These are phyloP conservation scores for Volucella bombylans DNA, from an alignment of 2,888 invertebrate genomes.

Conservation along the genomic window DNA sequence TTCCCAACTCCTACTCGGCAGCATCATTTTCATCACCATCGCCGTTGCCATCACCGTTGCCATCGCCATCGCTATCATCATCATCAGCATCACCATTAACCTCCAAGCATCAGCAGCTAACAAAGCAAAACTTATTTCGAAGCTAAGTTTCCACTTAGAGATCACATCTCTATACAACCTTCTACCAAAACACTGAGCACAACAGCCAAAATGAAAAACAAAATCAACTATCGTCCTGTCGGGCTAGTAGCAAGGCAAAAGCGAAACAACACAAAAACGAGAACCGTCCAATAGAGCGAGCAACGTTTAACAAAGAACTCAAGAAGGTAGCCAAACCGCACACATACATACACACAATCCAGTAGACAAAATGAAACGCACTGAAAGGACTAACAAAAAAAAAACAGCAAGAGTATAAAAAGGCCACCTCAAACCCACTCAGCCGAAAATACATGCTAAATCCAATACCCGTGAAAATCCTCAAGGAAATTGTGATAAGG, in stretches of 20 bases:
- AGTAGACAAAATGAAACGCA: conserved; percentile 11
- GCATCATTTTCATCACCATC: not conserved
- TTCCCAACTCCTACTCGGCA: conserved; percentile 12
- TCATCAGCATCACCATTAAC: conserved; percentile 46
- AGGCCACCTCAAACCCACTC: too few species aligned
- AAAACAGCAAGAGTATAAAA: not conserved
- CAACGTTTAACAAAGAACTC: not conserved
- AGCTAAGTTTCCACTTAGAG: conserved; percentile 59
- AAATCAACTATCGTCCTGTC: conserved; percentile 58
- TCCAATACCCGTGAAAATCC: conserved; percentile 71
- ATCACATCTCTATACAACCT: conserved; percentile 53
- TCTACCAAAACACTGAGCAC: too few species aligned
- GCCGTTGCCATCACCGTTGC: not conserved
- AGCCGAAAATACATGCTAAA: conserved; percentile 46
- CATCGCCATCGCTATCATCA: not conserved
- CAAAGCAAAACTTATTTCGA: conserved; percentile 35
- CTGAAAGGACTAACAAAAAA: conserved; percentile 19
- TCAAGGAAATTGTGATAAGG: conserved; percentile 71
- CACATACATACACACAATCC: too few species aligned
- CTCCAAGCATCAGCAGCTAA: conserved; percentile 38
- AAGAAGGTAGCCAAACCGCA: too few species aligned
- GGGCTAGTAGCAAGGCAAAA: conserved; percentile 34
- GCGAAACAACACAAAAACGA: conserved; percentile 29
- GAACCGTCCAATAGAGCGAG: conserved; percentile 6
- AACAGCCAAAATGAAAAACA: conserved; percentile 42